Percentiles rank a stretch among this genome's conserved stretches.
Evolutionary conservation across 92 coral and sea anemone species (phyloP).

Genomic region (Meandrina meandrites): DNA sequence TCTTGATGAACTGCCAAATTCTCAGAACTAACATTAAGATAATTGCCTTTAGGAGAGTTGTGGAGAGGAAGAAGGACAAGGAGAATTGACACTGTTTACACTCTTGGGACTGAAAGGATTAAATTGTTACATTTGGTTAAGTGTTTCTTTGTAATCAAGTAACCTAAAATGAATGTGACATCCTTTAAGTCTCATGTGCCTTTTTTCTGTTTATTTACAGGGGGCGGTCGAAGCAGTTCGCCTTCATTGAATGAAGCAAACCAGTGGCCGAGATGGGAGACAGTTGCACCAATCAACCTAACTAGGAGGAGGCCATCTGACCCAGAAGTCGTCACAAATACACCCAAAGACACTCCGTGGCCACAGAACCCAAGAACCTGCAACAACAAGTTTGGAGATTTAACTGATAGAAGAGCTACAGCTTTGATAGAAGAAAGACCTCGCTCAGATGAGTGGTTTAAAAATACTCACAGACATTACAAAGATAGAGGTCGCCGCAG

Average conservation of each 20-base stretch:
- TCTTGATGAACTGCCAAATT: background rate
- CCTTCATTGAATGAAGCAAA: background rate
- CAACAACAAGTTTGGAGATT: background rate
- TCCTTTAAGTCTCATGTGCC: background rate
- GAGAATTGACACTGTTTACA: background rate
- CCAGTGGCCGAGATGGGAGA: constrained; percentile 8
- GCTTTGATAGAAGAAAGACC: constrained; percentile 4
- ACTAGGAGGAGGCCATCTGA: constrained; percentile 18
- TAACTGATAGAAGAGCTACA: background rate
- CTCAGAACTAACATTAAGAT: background rate
- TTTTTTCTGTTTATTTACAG: constrained; percentile 1
- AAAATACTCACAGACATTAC: background rate
- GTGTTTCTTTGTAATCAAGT: background rate
- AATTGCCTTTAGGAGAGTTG: background rate
- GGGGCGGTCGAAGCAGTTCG: background rate
- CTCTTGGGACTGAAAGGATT: background rate
- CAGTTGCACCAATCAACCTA: background rate
- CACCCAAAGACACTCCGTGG: background rate
- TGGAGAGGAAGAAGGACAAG: too few species aligned
- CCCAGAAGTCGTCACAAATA: background rate
- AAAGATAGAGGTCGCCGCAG: background rate
- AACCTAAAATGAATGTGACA: background rate
- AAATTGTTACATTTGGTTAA: background rate
- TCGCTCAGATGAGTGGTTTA: constrained; percentile 30
- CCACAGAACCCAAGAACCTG: background rate